Base-by-base conservation (phyloP, 1,140 invertebrate species). In the Drosophila albomicans region DNA sequence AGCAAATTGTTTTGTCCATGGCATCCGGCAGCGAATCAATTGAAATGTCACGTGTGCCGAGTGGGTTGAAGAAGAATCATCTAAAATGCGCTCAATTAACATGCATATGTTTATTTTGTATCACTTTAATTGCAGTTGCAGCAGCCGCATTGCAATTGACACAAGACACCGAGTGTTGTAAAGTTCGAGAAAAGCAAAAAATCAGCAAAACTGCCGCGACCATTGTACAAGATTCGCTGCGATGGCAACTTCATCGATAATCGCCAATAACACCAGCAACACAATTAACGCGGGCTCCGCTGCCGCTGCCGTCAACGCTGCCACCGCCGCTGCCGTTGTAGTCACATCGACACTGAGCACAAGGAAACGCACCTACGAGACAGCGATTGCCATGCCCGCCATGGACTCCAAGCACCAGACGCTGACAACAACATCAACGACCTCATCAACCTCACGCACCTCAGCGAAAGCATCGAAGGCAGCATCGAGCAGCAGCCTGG, bases 211-310 rank as follows among this genome's bases (percentile, higher is more conserved):
- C 82, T 86, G 82, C 82, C 75, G 82, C 71, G 66, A 49, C 51
- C 41, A 45, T 72, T 75, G 59, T 56, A 46, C 58, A 74, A 89
- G 46, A 88, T 75, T 66, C 77, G 70, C 84, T 89, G 85, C 87
- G 78, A 92, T 92, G 91, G 91, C 91, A 90, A 91, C 91, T 73
- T 87, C 91, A 81, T 92, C 91, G 49, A 63, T 92, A 78, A 81
- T 92, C 64, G 75, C 91, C 65, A 92, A 92, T 58, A 90, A 81
- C 58, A 75, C 41, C 58, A 77, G 46, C 70, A 86, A 68, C 81
- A 78, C 91, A 87, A 87, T 92, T 74, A 87, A 86, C 67, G 82
- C 65, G 58, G 80, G 79, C 65, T 52, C 77, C 61, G 48, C 69
- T 59, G 69, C 59, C 35, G 65, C 70, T 57, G 52, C 52, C 10